These are phyloP conservation scores for Ochropleura plecta DNA, from an alignment of 2,888 invertebrate genomes.

Conservation along the genomic window DNA sequence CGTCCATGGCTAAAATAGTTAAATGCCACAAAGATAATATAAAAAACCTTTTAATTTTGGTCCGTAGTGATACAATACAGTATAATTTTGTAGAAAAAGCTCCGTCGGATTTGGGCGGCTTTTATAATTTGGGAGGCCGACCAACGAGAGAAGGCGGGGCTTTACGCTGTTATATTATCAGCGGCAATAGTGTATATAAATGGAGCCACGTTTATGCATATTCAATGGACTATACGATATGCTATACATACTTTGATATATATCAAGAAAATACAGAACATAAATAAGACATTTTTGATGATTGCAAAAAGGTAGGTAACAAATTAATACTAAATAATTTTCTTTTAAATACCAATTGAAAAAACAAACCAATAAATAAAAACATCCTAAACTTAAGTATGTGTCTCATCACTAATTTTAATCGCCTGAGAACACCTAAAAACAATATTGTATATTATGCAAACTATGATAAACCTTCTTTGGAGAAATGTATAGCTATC, in stretches of 20 bases:
- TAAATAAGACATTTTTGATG: no score
- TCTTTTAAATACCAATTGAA: no score
- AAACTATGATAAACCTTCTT: background rate
- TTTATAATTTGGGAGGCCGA: slow-evolving; percentile 65
- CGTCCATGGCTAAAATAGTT: background rate
- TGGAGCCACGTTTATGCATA: background rate
- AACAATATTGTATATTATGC: background rate
- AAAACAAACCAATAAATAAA: background rate
- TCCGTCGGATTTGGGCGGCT: slow-evolving; percentile 62
- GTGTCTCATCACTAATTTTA: background rate
- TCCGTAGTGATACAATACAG: background rate
- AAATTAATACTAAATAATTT: no score
- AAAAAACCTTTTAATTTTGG: background rate
- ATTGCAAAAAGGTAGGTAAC: no score
- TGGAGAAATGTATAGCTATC: background rate
- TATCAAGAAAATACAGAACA: background rate
- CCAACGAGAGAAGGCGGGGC: slow-evolving; percentile 49
- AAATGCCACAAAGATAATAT: slow-evolving; percentile 1
- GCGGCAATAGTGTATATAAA: background rate
- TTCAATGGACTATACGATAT: background rate
- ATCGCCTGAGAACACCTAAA: background rate
- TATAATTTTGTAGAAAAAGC: slow-evolving; percentile 17
- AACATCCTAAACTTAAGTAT: no score
- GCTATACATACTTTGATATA: background rate
- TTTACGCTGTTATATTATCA: slow-evolving; percentile 19